Conservation (phyloP, 2,797 vertebrate genomes). For the Crypturellus tataupa region DNA sequence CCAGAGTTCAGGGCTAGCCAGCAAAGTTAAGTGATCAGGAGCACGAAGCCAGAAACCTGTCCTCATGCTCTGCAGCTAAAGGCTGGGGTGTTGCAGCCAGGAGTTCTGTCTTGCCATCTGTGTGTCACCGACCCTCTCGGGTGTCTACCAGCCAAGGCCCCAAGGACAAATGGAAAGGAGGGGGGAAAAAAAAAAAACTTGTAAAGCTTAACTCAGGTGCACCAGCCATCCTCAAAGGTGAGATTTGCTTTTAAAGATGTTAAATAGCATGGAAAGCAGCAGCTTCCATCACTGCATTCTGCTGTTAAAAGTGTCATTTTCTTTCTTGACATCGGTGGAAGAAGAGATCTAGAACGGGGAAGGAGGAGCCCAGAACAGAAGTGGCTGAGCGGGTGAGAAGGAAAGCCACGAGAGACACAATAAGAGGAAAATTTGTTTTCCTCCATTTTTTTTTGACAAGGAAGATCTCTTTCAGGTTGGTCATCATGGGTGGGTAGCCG, state of each 20-base stretch:
- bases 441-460: background rate
- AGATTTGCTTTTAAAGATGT: background rate
- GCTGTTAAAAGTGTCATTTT: conserved; percentile 39
- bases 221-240: conserved; percentile 22
- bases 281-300: background rate
- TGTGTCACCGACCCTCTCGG: background rate
- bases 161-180: background rate
- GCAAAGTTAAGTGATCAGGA: background rate
- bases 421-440: conserved; percentile 1
- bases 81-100: background rate
- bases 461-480: background rate
- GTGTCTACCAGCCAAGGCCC: background rate
- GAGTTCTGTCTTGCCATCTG: background rate
- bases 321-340: conserved; percentile 36
- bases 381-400: background rate
- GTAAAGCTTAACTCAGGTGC: conserved; percentile 67
- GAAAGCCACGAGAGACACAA: background rate
- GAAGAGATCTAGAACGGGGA: background rate
- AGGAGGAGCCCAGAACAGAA: background rate
- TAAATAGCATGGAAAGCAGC: background rate
- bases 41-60: background rate
- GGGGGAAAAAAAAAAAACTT: background rate
- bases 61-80: background rate
- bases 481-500: rapidly evolving
- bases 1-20: background rate